Evolutionary conservation across 1,140 invertebrate genomes (phyloP).

Genomic region (Brachionus manjavacas): DNA sequence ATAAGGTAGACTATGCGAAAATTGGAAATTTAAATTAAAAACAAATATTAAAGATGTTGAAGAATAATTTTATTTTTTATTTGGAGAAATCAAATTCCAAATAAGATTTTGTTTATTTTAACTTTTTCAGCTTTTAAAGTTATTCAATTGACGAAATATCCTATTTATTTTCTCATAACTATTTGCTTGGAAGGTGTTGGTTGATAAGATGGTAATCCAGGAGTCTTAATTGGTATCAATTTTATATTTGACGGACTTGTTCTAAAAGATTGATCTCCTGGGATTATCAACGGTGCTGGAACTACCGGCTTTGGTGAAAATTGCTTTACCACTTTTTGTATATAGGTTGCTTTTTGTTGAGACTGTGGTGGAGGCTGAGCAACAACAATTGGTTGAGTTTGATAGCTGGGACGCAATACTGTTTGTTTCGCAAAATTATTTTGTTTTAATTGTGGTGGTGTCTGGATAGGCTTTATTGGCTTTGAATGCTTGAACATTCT

Average conservation of each 20-base stretch:
- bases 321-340: neutral
- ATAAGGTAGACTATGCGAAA: neutral
- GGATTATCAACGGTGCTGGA: neutral
- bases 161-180: neutral
- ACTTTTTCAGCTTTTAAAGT: neutral
- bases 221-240: neutral
- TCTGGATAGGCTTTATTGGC: neutral
- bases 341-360: neutral
- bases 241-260: neutral
- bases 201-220: neutral
- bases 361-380: neutral
- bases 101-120: neutral
- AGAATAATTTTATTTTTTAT: neutral
- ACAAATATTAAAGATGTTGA: too few relatives aligned
- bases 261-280: neutral
- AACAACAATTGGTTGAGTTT: neutral
- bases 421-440: neutral
- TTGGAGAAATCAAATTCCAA: neutral
- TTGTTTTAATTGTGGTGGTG: neutral
- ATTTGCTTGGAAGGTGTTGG: neutral
- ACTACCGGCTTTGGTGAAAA: neutral
- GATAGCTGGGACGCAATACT: neutral
- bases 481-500: conserved; percentile 29
- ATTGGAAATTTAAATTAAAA: neutral
- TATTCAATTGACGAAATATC: neutral